Base-by-base conservation (phyloP, 2,797 vertebrate species). In the Parotocinclus haroldoi region DNA sequence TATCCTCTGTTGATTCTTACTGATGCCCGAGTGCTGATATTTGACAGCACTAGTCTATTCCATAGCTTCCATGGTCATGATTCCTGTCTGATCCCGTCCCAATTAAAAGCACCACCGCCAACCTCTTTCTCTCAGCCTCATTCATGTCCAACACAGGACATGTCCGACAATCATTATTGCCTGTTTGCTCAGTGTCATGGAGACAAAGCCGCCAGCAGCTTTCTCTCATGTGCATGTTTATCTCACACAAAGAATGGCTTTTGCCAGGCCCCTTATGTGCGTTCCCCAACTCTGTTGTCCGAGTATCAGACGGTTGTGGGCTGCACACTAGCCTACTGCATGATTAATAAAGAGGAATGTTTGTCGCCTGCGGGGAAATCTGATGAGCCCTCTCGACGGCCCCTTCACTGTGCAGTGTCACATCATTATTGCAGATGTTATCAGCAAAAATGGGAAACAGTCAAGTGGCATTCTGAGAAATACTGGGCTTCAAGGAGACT, bases 281-380 rank as follows among this genome's bases (percentile, higher is more conserved):
- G 3, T 55, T 57, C 46, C 51, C 37, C 42, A 16, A 7, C 54
- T 45, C 48, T 27, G 51, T 51, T 52, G 46, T 64, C 39, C 16
- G 9, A 3, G 17, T 66, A 51, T 76, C 52, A 65, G 63, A 72
- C 13, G 37, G 52, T 19, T 3, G 42, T 44, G 40, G n/a, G 45
- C n/a, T 36, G 14, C 39, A 52, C 50, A 14, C 51, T 53, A 37
- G 37, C 58, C 40, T 46, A 14, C 68, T 57, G 17, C 49, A 53
- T 64, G 27, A 76, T 69, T 76, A 72, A 76, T 74, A 66, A 76
- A 55, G 59, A 70, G 67, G 53, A 74, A 64, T 42, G 44, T 16
- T 63, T 75, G 55, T 38, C 10, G 42, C 66, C 69, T 51, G 40
- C 27, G 45, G 66, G 50, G 52, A 66, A 59, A 71, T 63, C 36